These are phyloP conservation scores for Galerucella pusilla DNA, from an alignment of 2,888 invertebrate genomes.

Conservation along the genomic window DNA sequence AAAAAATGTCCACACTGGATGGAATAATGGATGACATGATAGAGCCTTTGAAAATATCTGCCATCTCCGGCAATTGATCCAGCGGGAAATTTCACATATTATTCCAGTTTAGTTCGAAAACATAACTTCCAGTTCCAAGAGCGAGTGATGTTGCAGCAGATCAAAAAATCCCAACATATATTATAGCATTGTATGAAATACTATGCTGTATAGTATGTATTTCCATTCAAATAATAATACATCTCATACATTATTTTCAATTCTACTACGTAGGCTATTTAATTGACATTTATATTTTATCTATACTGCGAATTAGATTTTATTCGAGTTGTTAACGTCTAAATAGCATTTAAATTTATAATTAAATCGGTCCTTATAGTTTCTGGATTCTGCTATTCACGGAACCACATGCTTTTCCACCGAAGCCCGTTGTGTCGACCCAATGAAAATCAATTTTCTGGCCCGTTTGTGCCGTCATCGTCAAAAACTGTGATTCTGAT, in stretches of 20 bases:
- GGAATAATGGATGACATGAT: too few relatives aligned
- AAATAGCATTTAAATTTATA: not conserved
- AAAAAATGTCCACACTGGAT: too few relatives aligned
- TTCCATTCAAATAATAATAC: not conserved
- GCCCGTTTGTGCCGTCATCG: slow-evolving; percentile 14
- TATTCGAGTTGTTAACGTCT: not conserved
- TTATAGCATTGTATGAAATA: too few relatives aligned
- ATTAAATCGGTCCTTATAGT: slow-evolving; percentile 1
- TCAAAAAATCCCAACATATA: too few relatives aligned
- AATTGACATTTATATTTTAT: not conserved
- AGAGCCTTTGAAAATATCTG: too few relatives aligned
- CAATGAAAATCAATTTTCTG: slow-evolving; percentile 16
- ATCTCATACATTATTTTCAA: not conserved
- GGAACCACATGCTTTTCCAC: not conserved
- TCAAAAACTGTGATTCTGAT: slow-evolving; percentile 18
- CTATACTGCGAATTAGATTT: not conserved
- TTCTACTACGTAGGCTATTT: too few relatives aligned
- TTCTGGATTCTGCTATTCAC: slow-evolving; percentile 1
- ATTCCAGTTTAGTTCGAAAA: too few relatives aligned
- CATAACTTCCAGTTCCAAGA: too few relatives aligned
- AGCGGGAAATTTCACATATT: too few relatives aligned
- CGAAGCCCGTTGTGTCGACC: not conserved
- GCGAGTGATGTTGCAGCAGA: too few relatives aligned
- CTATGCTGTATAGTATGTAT: not conserved
- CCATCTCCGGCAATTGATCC: too few relatives aligned